Evolutionary conservation across 2,113 vertebrate species (phyloP), one percentile per base, ranked within the genome.

Genomic region (Eulemur macaco): DNA sequence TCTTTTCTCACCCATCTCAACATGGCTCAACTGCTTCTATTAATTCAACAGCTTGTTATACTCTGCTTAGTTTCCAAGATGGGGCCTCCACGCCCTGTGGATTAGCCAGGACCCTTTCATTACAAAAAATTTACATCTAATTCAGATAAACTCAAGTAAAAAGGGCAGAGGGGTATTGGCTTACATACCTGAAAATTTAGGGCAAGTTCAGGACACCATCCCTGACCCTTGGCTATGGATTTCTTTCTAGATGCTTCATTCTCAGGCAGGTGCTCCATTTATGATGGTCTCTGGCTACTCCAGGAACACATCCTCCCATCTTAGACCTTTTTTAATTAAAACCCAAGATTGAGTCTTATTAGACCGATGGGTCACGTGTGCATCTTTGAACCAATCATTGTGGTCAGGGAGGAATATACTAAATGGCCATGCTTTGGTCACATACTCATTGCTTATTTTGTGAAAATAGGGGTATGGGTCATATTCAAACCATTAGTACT

Each of bases 1-100:
- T 93, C 34, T 66, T 63, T 91, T 93, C 64, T 97, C 37, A 71
- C 39, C 34, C 90, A 56, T 87, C 58, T 97, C 60, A 91, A 42
- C 29, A 73, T 47, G n/a, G 47, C 27, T 64, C 50, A 86, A 63
- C 3, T 17, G 18, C 14, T 91, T 78, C 58, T 80, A n/a, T 80
- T 86, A 80, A 84, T 82, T 95, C 64, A 95, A 85, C 31, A 63
- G 29, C n/a, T 73, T 68, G 20, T 42, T 76, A 76, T 50, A 31
- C 84, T 90, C 52, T 86, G 54, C 50, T 80, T 73, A 69, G 58
- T 83, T 83, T 94, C n/a, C 31, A 86, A 76, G 23, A 73, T 54
- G 20, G 66, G 34, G 4, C 27, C n/a, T 77, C n/a, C 21, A 31
- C 52, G 14, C 0, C 52, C 4, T 81, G 3, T 71, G 10, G 66